phyloP scores from a whole-genome alignment of 2,888 invertebrate genomes.

The Linnaemya tessellans region DNA sequence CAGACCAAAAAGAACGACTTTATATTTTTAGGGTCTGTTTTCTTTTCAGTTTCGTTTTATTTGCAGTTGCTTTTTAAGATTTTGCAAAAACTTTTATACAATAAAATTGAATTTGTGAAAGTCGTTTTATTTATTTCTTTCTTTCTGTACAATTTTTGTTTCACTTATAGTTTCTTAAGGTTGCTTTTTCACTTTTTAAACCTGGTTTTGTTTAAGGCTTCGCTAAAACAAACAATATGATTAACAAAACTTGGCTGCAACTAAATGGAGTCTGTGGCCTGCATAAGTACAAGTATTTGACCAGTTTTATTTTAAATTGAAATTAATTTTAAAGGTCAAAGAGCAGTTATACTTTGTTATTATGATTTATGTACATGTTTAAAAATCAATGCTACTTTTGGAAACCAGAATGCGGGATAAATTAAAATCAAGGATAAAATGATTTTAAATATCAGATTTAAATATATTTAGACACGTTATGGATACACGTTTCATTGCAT shows the following conservation, averaged over 20 bases:
- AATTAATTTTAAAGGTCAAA: conserved; percentile 43
- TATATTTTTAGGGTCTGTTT: conserved; percentile 32
- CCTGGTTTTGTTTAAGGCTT: conserved; percentile 51
- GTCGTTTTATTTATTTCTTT: conserved; percentile 48
- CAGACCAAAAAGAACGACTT: conserved; percentile 42
- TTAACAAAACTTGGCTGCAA: conserved; percentile 12
- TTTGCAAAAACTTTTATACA: conserved; percentile 41
- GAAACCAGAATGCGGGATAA: neutral
- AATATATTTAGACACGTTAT: neutral
- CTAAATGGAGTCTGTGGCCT: too few relatives aligned
- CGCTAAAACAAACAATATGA: conserved; percentile 6
- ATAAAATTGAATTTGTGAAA: conserved; percentile 63
- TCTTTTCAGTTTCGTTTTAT: conserved; percentile 38
- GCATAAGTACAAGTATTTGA: conserved; percentile 4
- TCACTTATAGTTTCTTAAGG: conserved; percentile 40
- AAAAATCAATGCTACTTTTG: neutral
- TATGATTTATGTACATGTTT: neutral
- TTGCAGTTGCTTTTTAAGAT: conserved; percentile 20
- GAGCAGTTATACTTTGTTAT: neutral
- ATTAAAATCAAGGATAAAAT: conserved; percentile 3
- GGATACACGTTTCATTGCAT: neutral
- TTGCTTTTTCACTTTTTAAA: conserved; percentile 32
- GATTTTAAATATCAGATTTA: neutral
- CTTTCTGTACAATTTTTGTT: neutral
- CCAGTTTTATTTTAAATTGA: conserved; percentile 12